Evolutionary conservation across 2,888 invertebrate species (phyloP), one percentile per base, ranked within the genome.

Genomic region (Drosophila paucipuncta): DNA sequence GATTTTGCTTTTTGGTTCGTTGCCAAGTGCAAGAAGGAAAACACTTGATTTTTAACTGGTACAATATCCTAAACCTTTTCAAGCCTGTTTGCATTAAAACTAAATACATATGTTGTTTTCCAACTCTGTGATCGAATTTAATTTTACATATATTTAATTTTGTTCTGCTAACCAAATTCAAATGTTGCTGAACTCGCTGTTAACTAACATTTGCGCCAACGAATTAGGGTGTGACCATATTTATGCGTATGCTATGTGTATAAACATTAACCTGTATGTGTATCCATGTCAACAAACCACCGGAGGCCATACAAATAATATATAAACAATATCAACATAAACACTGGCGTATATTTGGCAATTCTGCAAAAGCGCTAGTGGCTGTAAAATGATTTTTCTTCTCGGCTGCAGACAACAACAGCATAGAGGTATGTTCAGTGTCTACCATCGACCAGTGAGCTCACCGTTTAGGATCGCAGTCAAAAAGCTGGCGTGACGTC

Each of bases 271-370:
- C 31, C 33, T 41, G 30, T 33, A 22, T 50, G 31, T 39, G 35
- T 25, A 52, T n/a, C 31, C 18, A 70, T 67, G 63, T 80, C 76
- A 80, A 78, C 76, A 80, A 78, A 67, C 53, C 55, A 52, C 25
- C 63, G 77, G 71, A 60, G 66, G 67, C 71, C 67, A 68, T 67
- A 64, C 64, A 76, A 71, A 76, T 30, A 60, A 57, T 71, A 54
- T 61, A 25, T 50, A 39, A 50, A 28, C 41, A 47, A 53, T 31
- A 37, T n/a, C 7, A 52, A n/a, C 25, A 43, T 65, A 60, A 70
- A 70, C 55, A 63, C 54, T 68, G 58, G 22, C 50, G 54, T 60
- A 43, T 43, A 59, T 57, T 57, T 41, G 31, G 31, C 50, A 55
- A 9, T 52, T 52, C 35, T 25, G 60, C 16, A 22, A 16, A 18